A percentile compares a stretch with the other conserved stretches of the same genome.
These are phyloP conservation scores for Vidua chalybeata DNA, from an alignment of 2,113 vertebrate species.

Conservation along the genomic window DNA sequence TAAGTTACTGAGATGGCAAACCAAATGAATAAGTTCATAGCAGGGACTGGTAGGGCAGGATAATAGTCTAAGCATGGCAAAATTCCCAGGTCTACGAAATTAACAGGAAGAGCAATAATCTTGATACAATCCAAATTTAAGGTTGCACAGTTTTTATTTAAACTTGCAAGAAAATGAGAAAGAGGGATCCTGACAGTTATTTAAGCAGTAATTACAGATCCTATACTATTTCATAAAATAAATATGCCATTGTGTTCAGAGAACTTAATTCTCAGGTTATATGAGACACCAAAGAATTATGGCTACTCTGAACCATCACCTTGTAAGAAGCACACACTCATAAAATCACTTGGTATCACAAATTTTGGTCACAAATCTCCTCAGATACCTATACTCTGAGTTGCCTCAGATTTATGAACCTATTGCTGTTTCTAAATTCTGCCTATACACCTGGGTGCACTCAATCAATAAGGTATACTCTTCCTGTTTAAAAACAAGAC, in stretches of 20 bases:
- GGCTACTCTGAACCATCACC: background rate
- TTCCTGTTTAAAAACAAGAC: background rate
- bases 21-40: background rate
- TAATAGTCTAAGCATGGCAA: background rate
- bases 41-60: background rate
- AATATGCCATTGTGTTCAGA: background rate
- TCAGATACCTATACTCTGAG: background rate
- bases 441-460: background rate
- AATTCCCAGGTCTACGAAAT: background rate
- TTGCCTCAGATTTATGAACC: background rate
- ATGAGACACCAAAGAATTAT: background rate
- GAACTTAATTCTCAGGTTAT: background rate
- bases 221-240: background rate
- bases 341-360: background rate
- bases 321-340: background rate
- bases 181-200: background rate
- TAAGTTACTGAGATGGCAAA: background rate
- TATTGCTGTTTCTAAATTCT: background rate
- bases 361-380: background rate
- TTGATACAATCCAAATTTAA: background rate
- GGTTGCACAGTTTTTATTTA: background rate
- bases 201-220: background rate
- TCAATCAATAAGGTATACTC: background rate
- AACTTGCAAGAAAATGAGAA: background rate
- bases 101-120: background rate